These are phyloP conservation scores for Dicroscelio sp. DNA, from an alignment of 2,888 invertebrate genomes.

Conservation along the genomic window DNA sequence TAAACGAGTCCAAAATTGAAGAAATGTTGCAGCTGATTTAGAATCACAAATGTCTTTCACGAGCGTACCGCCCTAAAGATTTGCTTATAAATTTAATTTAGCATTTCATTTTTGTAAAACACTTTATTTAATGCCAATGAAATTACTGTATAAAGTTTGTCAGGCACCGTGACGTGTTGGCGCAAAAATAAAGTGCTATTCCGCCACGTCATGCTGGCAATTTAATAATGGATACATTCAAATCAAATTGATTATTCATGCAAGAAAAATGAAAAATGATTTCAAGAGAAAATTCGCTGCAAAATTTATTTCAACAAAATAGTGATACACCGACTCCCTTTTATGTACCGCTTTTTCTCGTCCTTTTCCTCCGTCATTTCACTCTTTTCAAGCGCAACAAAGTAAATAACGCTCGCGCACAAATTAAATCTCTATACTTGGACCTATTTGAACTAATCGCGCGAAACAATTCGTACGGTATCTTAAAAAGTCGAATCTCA, in stretches of 20 bases:
- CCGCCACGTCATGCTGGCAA: slow-evolving; percentile 62
- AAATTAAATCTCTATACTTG: background rate
- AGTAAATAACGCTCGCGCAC: slow-evolving; percentile 2
- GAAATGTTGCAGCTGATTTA: too few species aligned
- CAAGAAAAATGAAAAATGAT: slow-evolving; percentile 72
- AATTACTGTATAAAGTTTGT: slow-evolving; percentile 62
- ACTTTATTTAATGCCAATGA: slow-evolving; percentile 47
- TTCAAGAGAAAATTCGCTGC: slow-evolving; percentile 58
- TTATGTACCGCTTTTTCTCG: background rate
- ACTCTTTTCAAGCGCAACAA: slow-evolving; percentile 22
- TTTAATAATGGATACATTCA: slow-evolving; percentile 73
- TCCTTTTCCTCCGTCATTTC: slow-evolving; percentile 13
- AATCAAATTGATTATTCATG: slow-evolving; percentile 76
- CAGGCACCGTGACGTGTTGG: slow-evolving; percentile 46
- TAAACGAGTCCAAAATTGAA: too few species aligned
- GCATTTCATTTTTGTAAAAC: slow-evolving; percentile 2
- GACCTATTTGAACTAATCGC: background rate
- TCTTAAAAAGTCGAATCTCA: too few species aligned
- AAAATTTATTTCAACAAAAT: slow-evolving; percentile 71
- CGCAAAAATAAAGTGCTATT: slow-evolving; percentile 59
- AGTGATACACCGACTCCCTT: slow-evolving; percentile 51
- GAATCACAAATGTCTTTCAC: background rate
- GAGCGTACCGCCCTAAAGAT: background rate
- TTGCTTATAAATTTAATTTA: slow-evolving; percentile 34
- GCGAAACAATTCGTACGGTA: too few species aligned